Conservation (phyloP, 1,140 invertebrate species). For the Drosophila sproati region DNA sequence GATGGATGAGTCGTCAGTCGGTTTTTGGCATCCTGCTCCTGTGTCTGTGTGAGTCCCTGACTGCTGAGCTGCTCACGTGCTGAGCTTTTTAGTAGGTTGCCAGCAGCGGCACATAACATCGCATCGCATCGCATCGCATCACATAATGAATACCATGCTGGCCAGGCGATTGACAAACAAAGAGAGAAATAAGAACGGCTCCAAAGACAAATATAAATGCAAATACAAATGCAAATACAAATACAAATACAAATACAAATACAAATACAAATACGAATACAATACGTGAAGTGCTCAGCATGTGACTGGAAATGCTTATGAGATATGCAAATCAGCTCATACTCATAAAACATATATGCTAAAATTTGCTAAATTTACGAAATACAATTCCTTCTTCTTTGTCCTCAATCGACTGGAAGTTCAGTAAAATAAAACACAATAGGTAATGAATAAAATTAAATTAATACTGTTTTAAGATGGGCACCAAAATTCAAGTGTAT, state of each 20-base stretch:
- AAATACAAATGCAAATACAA: slow-evolving; percentile 18
- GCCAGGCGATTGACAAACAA: slow-evolving; percentile 30
- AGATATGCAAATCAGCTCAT: slow-evolving; percentile 36
- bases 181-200: neutral
- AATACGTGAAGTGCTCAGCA: slow-evolving; percentile 11
- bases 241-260: slow-evolving; percentile 10
- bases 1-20: slow-evolving; percentile 46
- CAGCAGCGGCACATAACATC: neutral
- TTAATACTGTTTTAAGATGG: too few relatives aligned
- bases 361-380: too few relatives aligned
- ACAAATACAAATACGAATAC: slow-evolving; percentile 2
- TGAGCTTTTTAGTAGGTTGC: slow-evolving; percentile 7
- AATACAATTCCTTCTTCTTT: too few relatives aligned
- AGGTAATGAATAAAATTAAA: too few relatives aligned
- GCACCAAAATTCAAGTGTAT: neutral
- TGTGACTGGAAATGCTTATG: slow-evolving; percentile 42
- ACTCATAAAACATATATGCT: neutral
- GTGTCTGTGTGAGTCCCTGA: slow-evolving; percentile 10
- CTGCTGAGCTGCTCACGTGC: slow-evolving; percentile 30
- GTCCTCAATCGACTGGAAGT: neutral
- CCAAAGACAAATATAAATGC: slow-evolving; percentile 14
- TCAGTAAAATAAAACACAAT: too few relatives aligned
- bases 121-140: neutral
- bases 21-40: slow-evolving; percentile 4
- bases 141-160: slow-evolving; percentile 46